Evolutionary conservation across 2,113 vertebrate genomes (phyloP).

Genomic region (Micromys minutus): DNA sequence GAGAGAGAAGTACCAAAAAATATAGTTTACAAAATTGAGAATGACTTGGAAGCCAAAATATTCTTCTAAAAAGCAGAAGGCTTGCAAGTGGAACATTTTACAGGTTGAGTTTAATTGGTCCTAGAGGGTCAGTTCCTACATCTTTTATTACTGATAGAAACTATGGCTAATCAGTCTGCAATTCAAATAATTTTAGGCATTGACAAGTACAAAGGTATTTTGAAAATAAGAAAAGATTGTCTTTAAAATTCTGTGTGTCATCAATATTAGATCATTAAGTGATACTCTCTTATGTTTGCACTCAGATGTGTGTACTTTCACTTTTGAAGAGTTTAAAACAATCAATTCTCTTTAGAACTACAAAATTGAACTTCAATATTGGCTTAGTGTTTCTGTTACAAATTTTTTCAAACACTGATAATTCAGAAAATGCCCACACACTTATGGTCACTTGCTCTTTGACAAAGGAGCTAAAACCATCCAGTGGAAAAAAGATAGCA

Average conservation of each 20-base stretch:
- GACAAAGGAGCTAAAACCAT: too few relatives aligned
- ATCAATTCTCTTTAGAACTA: background rate
- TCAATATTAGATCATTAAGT: background rate
- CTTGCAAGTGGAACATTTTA: conserved; percentile 46
- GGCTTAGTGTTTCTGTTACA: background rate
- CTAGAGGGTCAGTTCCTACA: conserved; percentile 17
- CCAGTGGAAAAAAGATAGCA: too few relatives aligned
- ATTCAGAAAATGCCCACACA: too few relatives aligned
- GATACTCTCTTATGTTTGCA: background rate
- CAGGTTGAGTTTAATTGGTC: conserved; percentile 31
- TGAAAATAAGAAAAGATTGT: conserved; percentile 33
- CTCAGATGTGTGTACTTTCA: background rate
- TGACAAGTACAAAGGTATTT: conserved; percentile 7
- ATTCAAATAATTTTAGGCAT: conserved; percentile 2
- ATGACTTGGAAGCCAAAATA: conserved; percentile 65
- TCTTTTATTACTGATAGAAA: conserved; percentile 21
- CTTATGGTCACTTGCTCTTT: too few relatives aligned
- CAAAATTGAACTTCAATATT: background rate
- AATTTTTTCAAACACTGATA: background rate
- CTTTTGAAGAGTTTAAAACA: background rate
- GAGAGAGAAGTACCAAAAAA: conserved; percentile 64
- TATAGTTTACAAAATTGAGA: conserved; percentile 73
- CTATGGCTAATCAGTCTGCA: background rate
- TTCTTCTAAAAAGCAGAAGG: conserved; percentile 38
- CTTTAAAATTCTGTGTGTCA: background rate